Conservation (phyloP, 2,113 vertebrate species). For the Actenoides lindsayi region DNA sequence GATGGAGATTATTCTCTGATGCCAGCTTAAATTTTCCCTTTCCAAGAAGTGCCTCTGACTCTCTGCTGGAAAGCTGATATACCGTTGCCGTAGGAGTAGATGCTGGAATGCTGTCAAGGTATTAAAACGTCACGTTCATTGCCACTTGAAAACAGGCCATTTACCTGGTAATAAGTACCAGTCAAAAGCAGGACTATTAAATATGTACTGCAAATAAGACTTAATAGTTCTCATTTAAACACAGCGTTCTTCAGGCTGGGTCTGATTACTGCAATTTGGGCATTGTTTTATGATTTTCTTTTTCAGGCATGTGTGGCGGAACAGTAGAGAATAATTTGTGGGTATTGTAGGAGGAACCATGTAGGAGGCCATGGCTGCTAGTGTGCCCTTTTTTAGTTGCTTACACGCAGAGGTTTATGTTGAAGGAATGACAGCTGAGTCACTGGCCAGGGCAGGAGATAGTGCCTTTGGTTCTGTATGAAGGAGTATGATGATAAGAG, state of each 20-base stretch:
- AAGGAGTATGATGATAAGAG: background rate
- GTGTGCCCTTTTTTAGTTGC: background rate
- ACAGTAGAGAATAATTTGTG: background rate
- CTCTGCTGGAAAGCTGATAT: background rate
- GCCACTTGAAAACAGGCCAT: background rate
- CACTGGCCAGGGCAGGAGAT: background rate
- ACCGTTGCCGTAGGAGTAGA: background rate
- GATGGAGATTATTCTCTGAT: background rate
- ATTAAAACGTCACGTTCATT: background rate
- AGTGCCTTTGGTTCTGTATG: background rate
- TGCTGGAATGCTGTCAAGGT: background rate
- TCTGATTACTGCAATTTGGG: background rate
- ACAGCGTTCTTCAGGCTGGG: background rate
- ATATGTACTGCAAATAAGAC: background rate
- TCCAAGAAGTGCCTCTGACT: background rate
- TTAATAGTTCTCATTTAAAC: background rate
- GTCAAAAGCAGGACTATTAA: background rate
- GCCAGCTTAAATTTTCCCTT: slow-evolving; percentile 13
- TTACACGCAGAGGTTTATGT: background rate
- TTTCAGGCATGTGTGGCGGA: background rate
- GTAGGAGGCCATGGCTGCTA: background rate
- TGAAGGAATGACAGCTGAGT: background rate
- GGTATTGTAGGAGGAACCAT: background rate
- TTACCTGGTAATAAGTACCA: background rate
- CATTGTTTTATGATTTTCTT: background rate